phyloP scores from a whole-genome alignment of 2,797 vertebrate genomes.

The Malacoraja senta region DNA sequence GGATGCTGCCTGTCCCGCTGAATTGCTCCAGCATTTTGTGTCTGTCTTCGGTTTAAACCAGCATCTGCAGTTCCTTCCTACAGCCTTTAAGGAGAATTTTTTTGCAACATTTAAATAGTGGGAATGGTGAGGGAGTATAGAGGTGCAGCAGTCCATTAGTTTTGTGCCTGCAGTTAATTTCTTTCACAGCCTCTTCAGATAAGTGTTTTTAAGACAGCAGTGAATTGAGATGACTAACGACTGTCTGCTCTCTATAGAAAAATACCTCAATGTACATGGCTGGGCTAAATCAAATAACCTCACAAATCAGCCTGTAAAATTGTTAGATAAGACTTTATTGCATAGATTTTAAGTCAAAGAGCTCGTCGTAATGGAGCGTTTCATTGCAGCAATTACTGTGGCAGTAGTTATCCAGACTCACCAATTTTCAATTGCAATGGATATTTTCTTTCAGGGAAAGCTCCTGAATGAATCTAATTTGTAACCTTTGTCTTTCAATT shows the following conservation, averaged over 20 bases:
- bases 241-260: background rate
- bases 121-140: background rate
- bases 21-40: too few species aligned
- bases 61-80: too few species aligned
- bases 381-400: background rate
- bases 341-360: background rate
- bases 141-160: background rate
- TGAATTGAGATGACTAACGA: background rate
- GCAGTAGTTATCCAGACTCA: background rate
- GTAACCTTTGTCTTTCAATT: background rate
- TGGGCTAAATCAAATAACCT: constrained; percentile 25
- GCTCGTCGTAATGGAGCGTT: background rate
- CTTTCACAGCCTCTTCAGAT: constrained; percentile 21
- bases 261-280: constrained; percentile 27
- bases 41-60: too few species aligned
- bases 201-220: constrained; percentile 22
- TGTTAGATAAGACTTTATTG: constrained; percentile 15
- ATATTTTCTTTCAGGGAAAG: background rate
- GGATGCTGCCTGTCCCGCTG: too few species aligned
- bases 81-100: too few species aligned
- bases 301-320: constrained; percentile 31
- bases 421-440: background rate
- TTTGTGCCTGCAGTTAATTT: constrained; percentile 19
- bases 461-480: background rate
- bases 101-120: background rate